These are phyloP conservation scores for Solenodon paradoxus DNA, from an alignment of 2,113 vertebrate genomes.

Conservation along the genomic window DNA sequence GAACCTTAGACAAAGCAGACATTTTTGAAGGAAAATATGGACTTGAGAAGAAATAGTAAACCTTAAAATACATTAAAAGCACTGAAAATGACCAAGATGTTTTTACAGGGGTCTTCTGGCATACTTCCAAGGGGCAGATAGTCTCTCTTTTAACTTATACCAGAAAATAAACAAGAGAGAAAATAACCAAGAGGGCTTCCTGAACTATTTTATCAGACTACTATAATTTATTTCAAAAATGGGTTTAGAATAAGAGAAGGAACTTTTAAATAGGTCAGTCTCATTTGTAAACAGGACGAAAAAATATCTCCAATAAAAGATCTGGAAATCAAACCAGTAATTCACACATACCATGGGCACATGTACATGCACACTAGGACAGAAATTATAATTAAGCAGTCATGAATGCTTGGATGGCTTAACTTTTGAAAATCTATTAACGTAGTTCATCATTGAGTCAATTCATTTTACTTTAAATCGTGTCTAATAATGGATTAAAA, in stretches of 20 bases:
- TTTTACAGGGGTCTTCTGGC: slow-evolving; percentile 8
- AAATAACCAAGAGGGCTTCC: not conserved
- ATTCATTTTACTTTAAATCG: not conserved
- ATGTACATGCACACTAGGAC: not conserved
- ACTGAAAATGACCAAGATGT: not conserved
- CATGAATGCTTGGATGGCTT: not conserved
- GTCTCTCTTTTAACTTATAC: slow-evolving; percentile 24
- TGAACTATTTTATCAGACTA: slow-evolving; percentile 24
- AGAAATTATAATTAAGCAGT: not conserved
- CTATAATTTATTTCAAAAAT: not conserved
- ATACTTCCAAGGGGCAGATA: not conserved
- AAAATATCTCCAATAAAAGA: slow-evolving; percentile 32
- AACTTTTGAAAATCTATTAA: slow-evolving; percentile 41
- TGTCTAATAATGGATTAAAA: slow-evolving; percentile 18
- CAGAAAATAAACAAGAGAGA: not conserved
- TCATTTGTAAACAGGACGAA: slow-evolving; percentile 7
- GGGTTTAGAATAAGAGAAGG: not conserved
- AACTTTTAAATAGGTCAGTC: not conserved
- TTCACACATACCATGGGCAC: not conserved
- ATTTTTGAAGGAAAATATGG: slow-evolving; percentile 16
- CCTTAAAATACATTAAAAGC: not conserved
- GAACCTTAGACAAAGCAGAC: not conserved
- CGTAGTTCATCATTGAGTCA: slow-evolving; percentile 18
- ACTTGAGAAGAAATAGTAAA: slow-evolving; percentile 17
- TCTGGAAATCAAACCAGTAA: slow-evolving; percentile 21